Percentiles rank a stretch among this genome's conserved stretches.
Conservation (phyloP, 1,140 invertebrate genomes). For the Pseudomyrmex dendroicus region DNA sequence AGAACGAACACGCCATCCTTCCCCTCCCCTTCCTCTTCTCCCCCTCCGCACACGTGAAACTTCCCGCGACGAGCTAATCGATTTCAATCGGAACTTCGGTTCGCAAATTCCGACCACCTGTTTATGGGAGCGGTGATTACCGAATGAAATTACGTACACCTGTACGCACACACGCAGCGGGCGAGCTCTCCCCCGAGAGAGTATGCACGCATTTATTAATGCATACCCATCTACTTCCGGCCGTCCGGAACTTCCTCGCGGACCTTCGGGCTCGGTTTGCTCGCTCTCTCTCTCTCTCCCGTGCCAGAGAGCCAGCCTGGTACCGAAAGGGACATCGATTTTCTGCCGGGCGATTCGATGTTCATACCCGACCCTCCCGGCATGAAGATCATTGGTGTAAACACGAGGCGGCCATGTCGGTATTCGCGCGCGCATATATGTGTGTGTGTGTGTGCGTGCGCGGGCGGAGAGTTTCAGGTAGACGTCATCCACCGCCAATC, state of each 20-base stretch:
- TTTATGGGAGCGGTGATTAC: conserved; percentile 53
- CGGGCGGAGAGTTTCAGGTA: conserved; percentile 45
- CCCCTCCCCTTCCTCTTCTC: too few species aligned
- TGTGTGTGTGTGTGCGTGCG: conserved; percentile 6
- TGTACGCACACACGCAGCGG: conserved; percentile 40
- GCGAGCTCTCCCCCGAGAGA: too few species aligned
- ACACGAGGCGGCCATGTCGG: conserved; percentile 28
- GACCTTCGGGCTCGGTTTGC: conserved; percentile 3
- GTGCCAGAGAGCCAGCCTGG: conserved; percentile 31
- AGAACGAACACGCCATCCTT: too few species aligned
- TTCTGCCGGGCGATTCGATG: conserved; percentile 69
- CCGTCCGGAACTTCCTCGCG: conserved; percentile 49
- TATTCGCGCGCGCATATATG: not conserved
- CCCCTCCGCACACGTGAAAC: not conserved
- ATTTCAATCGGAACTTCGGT: conserved; percentile 46
- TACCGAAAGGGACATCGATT: conserved; percentile 72
- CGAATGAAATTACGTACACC: conserved; percentile 58
- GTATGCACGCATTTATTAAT: conserved; percentile 31
- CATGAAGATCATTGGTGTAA: conserved; percentile 50
- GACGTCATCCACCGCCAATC: not conserved
- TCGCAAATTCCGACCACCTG: conserved; percentile 56
- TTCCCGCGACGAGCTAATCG: conserved; percentile 45
- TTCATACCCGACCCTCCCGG: conserved; percentile 58
- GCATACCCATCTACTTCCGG: conserved; percentile 27
- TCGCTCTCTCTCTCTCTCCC: conserved; percentile 2